Base-by-base conservation (phyloP, 1,140 invertebrate species). In the Carposina sasakii region DNA sequence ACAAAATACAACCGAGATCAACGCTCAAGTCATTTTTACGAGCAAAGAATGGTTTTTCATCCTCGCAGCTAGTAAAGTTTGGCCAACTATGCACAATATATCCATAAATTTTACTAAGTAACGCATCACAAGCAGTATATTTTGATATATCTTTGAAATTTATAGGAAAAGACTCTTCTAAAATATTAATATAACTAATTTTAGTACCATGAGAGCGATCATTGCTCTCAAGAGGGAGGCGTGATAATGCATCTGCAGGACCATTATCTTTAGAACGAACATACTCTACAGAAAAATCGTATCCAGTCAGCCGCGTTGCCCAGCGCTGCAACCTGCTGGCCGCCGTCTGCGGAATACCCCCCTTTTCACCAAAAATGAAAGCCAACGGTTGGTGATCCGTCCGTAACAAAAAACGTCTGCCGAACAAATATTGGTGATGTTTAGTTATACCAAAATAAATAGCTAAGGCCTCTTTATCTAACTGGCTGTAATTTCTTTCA, bases 371-470 rank as follows among this genome's bases (percentile, higher is more conserved):
- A 41, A 83, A 77, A 39, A 84, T 65, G n/a, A 47, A 34, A 10
- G 71, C 21, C 22, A 87, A 54, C 3, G 85, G 81, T 26, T 82
- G 76, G 48, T 87, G 79, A 52, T 88, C 85, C 2, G 79, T 87
- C 3, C 67, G 46, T 3, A 87, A 41, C 4, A 59, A 76, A 43
- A 87, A 85, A 21, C 77, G 47, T n/a, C 71, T 36, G 2, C 81
- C 85, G 51, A 68, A 85, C 4, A 87, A 30, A 41, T 76, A 86
- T 28, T 81, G 30, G 49, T 82, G 69, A 60, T 85, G 77, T 46
- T 70, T 71, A 34, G 70, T 53, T 0, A 77, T 57, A 8, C 57
- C 81, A 54, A 57, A 86, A 5, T 85, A 65, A 12, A 88, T 65
- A 3, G 70, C 75, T 9, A 86, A 49, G 1, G 69, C 77, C 52